phyloP scores from a whole-genome alignment of 2,113 vertebrate genomes.

The Jacana jacana region DNA sequence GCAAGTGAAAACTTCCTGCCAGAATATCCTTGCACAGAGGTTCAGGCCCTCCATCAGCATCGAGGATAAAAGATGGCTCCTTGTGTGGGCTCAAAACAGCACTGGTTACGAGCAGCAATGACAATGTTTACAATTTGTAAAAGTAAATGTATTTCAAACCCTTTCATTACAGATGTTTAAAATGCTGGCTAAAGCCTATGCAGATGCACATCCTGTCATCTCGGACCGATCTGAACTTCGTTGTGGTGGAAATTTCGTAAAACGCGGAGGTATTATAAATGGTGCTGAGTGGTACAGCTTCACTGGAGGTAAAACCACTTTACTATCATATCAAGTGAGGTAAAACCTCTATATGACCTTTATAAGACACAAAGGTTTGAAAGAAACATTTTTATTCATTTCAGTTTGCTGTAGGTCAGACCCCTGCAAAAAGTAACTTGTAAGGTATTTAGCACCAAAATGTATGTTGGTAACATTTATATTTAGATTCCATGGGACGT shows the following conservation, averaged over 20 bases:
- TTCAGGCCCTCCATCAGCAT: not conserved
- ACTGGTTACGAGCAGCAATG: not conserved
- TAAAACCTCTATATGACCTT: constrained; percentile 49
- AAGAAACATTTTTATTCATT: not conserved
- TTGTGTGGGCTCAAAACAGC: not conserved
- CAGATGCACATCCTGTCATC: constrained; percentile 88
- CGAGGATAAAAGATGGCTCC: rapidly evolving
- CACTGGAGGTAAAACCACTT: constrained; percentile 85
- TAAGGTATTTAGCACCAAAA: not conserved
- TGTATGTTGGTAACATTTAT: not conserved
- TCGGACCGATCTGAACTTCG: constrained; percentile 85
- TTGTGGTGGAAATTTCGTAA: constrained; percentile 90
- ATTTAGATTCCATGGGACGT: not conserved
- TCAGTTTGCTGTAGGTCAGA: not conserved
- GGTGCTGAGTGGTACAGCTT: constrained; percentile 98
- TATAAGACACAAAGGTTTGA: constrained; percentile 1
- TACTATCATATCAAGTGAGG: constrained; percentile 46
- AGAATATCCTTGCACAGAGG: not conserved
- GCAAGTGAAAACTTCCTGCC: not conserved
- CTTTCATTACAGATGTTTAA: constrained; percentile 82
- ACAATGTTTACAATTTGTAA: not conserved
- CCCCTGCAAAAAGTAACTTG: not conserved
- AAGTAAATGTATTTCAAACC: not conserved
- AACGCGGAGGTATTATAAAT: constrained; percentile 87
- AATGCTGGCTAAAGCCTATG: constrained; percentile 88